Evolutionary conservation across 2,797 vertebrate genomes (phyloP), one percentile per base, ranked within the genome.

Genomic region (Sorex maritimensis): DNA sequence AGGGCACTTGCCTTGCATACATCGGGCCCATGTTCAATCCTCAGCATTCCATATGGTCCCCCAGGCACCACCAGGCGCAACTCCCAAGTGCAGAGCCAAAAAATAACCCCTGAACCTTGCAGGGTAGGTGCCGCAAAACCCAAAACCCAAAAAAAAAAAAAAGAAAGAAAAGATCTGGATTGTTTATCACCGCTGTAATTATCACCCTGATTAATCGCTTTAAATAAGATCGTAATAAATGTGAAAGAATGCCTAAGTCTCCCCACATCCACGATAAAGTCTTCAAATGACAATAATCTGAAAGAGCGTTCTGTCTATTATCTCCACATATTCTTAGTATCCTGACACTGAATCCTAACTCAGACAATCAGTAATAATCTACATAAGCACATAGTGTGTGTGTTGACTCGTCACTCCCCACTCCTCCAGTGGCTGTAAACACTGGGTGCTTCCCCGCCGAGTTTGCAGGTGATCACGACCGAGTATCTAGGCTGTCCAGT

Each of bases 121-220:
- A 52, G 49, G 49, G 49, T 52, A 9, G 49, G 49, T 49, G 46
- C 6, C 46, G 6, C 46, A 6, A 52, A 11, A 52, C 10, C 49
- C 10, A 52, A 52, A 52, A 52, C 6, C 49, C 12, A 55, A 55
- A 55, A 13, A 1, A 55, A 55, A 14, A 55, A 55, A 55, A 55
- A 13, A 1, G 17, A 55, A 14, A 17, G 14, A 55, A 55, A 5
- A 38, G 21, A 12, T 49, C 24, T 80, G 65, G 65, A 10, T 28
- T 88, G 30, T 52, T 61, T 26, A 30, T 88, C 67, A 11, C 77
- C 68, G 78, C 3, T 63, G 52, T 24, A 55, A 80, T 58, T 23
- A 63, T 41, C 38, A 74, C 21, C 72, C 68, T 88, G 63, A 80
- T 11, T 75, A 94, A 93, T 75, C 15, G 23, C 61, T 93, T 90